Base-by-base conservation (phyloP, 2,797 vertebrate species). In the Remorina albescens region DNA sequence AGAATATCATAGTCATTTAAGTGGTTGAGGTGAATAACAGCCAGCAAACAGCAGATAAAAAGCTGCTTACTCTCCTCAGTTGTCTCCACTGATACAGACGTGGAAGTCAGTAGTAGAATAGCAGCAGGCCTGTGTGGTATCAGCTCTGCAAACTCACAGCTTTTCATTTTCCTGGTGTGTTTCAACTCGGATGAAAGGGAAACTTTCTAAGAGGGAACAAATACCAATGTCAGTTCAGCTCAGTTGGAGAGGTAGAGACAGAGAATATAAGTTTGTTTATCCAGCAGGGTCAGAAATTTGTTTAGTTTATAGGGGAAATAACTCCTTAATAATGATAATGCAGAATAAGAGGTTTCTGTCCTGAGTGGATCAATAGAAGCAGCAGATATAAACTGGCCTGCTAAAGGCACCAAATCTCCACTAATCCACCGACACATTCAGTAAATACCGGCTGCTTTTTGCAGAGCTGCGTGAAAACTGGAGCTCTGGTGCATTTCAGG, bases 401-500 rank as follows among this genome's bases (percentile, higher is more conserved):
- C 51, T 37, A 46, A 41, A 63, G 36, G 19, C 46, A 65, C 28
- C 8, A 32, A 59, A 65, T 15, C 15, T 37, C 36, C 36, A 37
- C 36, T 12, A 11, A 74, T 68, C 56, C 15, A 23, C 36, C 10
- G 7, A 16, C 37, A 34, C 56, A 10, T 4, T n/a, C 25, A 21
- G 18, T 30, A 21, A 59, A 44, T 11, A 51, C 51, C 0, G 2
- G 36, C 55, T 2, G 57, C 51, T 76, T 86, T 78, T 71, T 85
- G 83, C 85, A 85, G 87, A 86, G 78, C 78, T 37, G 0, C 28
- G 71, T 71, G 77, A 77, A 86, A 81, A 81, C 63, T 47, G 4
- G 28, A 80, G 67, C 41, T 41, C 5, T 41, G 5, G 41, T 2
- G 23, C 42, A 23, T 69, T 53, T 42, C 50, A 58, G 19, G 5